A percentile compares a stretch with the other conserved stretches of the same genome.
phyloP scores from a whole-genome alignment of 2,797 vertebrate species.

The Thunnus albacares region DNA sequence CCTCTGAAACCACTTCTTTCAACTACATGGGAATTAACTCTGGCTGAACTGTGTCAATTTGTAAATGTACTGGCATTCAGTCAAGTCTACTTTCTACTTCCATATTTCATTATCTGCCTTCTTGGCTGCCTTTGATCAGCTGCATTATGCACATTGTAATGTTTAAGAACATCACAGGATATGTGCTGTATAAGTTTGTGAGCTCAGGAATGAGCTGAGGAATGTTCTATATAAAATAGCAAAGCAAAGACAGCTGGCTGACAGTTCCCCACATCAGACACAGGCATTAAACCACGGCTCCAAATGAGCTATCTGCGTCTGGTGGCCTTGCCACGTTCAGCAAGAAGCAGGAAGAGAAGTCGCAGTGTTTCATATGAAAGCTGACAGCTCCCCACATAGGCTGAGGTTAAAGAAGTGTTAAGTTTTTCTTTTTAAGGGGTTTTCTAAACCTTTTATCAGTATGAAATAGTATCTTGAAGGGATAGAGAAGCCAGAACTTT shows the following conservation, averaged over 20 bases:
- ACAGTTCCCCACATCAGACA: constrained; percentile 67
- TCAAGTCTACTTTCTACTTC: constrained; percentile 23
- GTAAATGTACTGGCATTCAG: constrained; percentile 33
- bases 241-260: constrained; percentile 61
- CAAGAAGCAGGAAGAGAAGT: constrained; percentile 23
- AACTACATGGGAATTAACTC: constrained; percentile 19
- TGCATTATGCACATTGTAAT: constrained; percentile 19
- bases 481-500: constrained; percentile 9
- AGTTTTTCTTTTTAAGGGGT: background rate
- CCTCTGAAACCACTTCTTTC: background rate
- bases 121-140: constrained; percentile 52
- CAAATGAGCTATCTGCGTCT: constrained; percentile 56
- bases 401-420: constrained; percentile 48
- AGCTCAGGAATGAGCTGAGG: constrained; percentile 18
- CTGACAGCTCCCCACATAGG: constrained; percentile 44
- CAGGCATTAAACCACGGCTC: constrained; percentile 47
- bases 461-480: constrained; percentile 30
- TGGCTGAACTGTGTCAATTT: constrained; percentile 4
- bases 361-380: constrained; percentile 25
- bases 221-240: constrained; percentile 32
- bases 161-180: constrained; percentile 42
- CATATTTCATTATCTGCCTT: constrained; percentile 40
- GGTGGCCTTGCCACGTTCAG: constrained; percentile 44
- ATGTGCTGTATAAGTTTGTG: constrained; percentile 34
- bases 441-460: constrained; percentile 57